phyloP scores from a whole-genome alignment of 2,888 invertebrate genomes.

The Aleiodes testaceus region DNA sequence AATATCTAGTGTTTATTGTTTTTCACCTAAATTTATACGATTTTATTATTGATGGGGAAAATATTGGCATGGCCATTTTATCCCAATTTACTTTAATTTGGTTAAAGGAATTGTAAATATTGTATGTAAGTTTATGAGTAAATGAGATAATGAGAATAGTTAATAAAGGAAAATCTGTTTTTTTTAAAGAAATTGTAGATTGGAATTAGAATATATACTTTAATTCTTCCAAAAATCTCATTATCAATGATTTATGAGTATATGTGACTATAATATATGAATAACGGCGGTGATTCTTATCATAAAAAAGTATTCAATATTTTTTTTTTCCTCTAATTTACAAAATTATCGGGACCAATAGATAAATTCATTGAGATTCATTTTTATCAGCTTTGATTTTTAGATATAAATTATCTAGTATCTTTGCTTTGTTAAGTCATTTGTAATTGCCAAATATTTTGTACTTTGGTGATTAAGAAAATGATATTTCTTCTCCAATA shows the following conservation, averaged over 20 bases:
- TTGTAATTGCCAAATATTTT: slow-evolving; percentile 25
- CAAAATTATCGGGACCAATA: slow-evolving; percentile 23
- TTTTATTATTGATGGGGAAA: not conserved
- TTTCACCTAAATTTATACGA: not conserved
- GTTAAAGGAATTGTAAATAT: slow-evolving; percentile 8
- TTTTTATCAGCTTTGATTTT: not conserved
- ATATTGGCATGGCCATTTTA: too few relatives aligned
- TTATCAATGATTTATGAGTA: not conserved
- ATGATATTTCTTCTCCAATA: not conserved
- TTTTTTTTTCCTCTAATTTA: not conserved
- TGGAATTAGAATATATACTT: too few relatives aligned
- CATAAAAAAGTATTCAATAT: slow-evolving; percentile 52
- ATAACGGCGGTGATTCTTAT: slow-evolving; percentile 41
- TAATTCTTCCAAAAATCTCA: too few relatives aligned
- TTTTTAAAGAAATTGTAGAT: too few relatives aligned
- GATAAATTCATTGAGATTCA: slow-evolving; percentile 15
- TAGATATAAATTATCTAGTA: slow-evolving; percentile 29
- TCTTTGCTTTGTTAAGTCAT: not conserved
- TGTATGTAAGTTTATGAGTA: not conserved
- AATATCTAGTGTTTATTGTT: not conserved
- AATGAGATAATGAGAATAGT: slow-evolving; percentile 6
- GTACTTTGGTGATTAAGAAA: slow-evolving; percentile 39
- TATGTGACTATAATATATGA: slow-evolving; percentile 18
- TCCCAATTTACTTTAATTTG: too few relatives aligned
- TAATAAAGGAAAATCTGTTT: not conserved